Base-by-base conservation (phyloP, 1,140 invertebrate species). In the Lepidurus couesii region DNA sequence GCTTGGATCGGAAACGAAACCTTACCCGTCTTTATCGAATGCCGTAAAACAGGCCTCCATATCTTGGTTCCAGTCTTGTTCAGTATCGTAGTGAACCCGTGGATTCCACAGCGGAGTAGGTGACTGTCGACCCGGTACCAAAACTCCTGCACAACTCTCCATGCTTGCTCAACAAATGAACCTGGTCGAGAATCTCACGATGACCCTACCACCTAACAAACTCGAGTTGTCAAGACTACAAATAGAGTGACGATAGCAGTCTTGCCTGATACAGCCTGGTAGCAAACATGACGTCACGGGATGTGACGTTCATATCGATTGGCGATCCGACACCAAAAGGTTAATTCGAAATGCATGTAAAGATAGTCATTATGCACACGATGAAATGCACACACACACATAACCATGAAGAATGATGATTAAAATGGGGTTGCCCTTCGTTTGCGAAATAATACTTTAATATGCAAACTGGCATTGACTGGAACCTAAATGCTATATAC, bases 31-130 rank as follows among this genome's bases (percentile, higher is more conserved):
- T 85, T 93, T 93, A 87, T 94, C 93, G 84, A 94, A 94, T 78
- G 92, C 92, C 82, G 90, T 90, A 85, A 93, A 94, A 86, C 93
- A 94, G 81, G 92, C 92, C 85, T 94, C 92, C 92, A 94, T 94
- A 86, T 89, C 89, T 80, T 73, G 34, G 73, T 94, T 92, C 92
- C 94, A 94, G 86, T 89, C 89, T 80, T 73, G 44, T 44, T 65
- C 53, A 74, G 77, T 47, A 42, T 80, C 43, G 44, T 21, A 47
- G 21, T 65, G 53, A 9, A 65, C 53, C 6, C 53, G 53, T 7
- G 53, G 53, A 65, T 65, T 65, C 53, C 53, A 65, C 53, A 13
- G 53, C 21, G n/a, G 1, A 47, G 45, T 16, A 47, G 45, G 8
- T 65, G 53, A 16, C n/a, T 21, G 53, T 65, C 53, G 53, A 21